Conservation (phyloP, 2,797 vertebrate genomes). For the Moxostoma hubbsi region DNA sequence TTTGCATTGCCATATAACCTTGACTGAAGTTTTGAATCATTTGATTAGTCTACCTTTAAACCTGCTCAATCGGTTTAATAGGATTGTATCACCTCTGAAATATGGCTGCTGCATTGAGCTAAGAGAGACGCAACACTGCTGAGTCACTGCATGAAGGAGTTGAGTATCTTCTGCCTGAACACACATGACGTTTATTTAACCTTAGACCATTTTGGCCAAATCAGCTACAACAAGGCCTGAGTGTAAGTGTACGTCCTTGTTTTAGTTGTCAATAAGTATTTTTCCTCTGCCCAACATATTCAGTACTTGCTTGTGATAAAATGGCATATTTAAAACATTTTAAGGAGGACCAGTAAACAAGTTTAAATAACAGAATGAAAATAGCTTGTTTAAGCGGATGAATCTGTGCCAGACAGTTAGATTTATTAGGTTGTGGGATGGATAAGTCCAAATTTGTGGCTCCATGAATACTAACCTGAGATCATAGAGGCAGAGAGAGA, state of each 20-base stretch:
- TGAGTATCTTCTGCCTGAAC: conserved; percentile 33
- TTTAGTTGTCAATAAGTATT: conserved; percentile 11
- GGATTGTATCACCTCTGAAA: conserved; percentile 61
- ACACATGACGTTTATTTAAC: conserved; percentile 31
- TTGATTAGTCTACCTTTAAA: conserved; percentile 73
- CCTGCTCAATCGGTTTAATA: conserved; percentile 71
- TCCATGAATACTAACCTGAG: conserved; percentile 28
- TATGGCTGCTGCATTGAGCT: conserved; percentile 37
- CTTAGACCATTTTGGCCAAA: conserved; percentile 24
- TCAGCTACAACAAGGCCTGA: neutral
- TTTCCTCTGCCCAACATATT: neutral
- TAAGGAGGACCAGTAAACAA: conserved; percentile 23
- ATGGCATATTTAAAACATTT: conserved; percentile 29
- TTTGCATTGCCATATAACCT: conserved; percentile 74
- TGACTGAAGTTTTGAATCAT: conserved; percentile 76
- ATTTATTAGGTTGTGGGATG: conserved; percentile 38
- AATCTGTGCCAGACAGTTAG: conserved; percentile 17
- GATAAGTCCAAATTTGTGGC: conserved; percentile 24
- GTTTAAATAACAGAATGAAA: conserved; percentile 41
- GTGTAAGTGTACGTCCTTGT: neutral
- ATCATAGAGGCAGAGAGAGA: conserved; percentile 41
- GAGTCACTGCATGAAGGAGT: conserved; percentile 23
- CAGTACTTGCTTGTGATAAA: neutral
- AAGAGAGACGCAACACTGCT: conserved; percentile 16
- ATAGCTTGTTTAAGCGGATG: conserved; percentile 26